Evolutionary conservation across 2,888 invertebrate genomes (phyloP).

Genomic region (Bursaphelenchus okinawaensis): DNA sequence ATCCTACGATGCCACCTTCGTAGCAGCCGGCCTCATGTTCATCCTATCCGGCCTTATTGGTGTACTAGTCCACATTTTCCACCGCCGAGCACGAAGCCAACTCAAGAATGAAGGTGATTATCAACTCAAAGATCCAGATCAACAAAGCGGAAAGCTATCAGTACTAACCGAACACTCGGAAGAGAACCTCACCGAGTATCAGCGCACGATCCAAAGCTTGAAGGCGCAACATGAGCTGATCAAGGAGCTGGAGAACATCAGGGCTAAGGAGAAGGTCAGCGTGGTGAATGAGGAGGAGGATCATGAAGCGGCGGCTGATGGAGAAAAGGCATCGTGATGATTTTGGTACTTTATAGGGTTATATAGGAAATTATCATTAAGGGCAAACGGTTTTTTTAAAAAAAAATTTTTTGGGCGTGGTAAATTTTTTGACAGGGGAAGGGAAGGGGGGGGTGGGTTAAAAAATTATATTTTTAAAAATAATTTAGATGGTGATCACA

Average conservation of each 20-base stretch:
- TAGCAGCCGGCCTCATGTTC: slow-evolving; percentile 83
- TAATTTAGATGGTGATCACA: too few relatives aligned
- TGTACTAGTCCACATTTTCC: slow-evolving; percentile 53
- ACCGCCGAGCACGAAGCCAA: slow-evolving; percentile 38
- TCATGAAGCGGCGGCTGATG: too few relatives aligned
- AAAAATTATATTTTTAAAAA: too few relatives aligned
- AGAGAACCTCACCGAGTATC: slow-evolving; percentile 55
- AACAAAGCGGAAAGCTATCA: slow-evolving; percentile 52
- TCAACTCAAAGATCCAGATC: slow-evolving; percentile 35
- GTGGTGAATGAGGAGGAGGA: slow-evolving; percentile 5
- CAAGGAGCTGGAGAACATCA: slow-evolving; percentile 33
- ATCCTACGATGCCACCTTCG: slow-evolving; percentile 82
- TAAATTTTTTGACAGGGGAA: too few relatives aligned
- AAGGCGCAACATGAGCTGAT: slow-evolving; percentile 48
- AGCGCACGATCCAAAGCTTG: slow-evolving; percentile 42
- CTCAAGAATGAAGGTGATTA: slow-evolving; percentile 41
- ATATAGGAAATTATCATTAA: too few relatives aligned
- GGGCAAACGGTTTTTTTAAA: too few relatives aligned
- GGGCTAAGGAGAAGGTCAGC: slow-evolving; percentile 9
- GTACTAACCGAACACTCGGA: slow-evolving; percentile 54
- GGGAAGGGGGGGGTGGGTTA: too few relatives aligned
- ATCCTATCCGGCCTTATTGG: slow-evolving; percentile 77
- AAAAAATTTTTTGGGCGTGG: too few relatives aligned
- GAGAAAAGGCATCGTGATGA: too few relatives aligned
- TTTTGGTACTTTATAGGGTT: too few relatives aligned